Base-by-base conservation (phyloP, 2,888 invertebrate species). In the Nomada fucata region DNA sequence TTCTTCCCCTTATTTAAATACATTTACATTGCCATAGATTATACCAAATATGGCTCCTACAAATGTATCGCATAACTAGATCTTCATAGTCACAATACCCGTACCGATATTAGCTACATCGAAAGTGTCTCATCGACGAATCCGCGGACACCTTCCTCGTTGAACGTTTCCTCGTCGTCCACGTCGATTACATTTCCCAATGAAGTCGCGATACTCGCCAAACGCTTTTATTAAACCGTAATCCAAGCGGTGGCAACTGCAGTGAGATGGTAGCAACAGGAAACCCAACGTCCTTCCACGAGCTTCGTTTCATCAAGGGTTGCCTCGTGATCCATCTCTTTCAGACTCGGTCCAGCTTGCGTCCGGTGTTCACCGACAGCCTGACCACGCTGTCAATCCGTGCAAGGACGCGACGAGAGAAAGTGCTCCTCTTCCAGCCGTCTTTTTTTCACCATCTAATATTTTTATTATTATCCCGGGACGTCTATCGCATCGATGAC, bases 241-340 rank as follows among this genome's bases (percentile, higher is more conserved):
- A 47, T 42, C n/a, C 36, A 1, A n/a, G 47, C 53, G 55, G 50
- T 61, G 76, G 67, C 64, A 65, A 81, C 65, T n/a, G 69, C 55
- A 44, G 55, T 13, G 42, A 42, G 71, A 26, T 36, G 13, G 10
- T 11, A 9, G 18, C 15, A 29, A 11, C 13, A 44, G 29, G 5
- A 42, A 29, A 42, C 60, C 69, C 59, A 50, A 61, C 65, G 52
- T 20, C 68, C 71, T 76, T 71, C 65, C 29, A 74, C 57, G 60
- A 68, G 59, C 74, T 76, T 79, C 76, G 75, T 71, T 73, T 76
- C 71, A 79, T 79, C 73, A 64, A 57, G 20, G 53, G 57, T 3
- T 42, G 55, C 59, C 69, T 72, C 47, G 73, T 68, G 86, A 86
- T 86, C 83, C 83, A 72, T 86, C 86, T 88, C 83, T 79, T 74